Conservation (phyloP, 1,140 invertebrate species). For the Drosophila nannoptera region DNA sequence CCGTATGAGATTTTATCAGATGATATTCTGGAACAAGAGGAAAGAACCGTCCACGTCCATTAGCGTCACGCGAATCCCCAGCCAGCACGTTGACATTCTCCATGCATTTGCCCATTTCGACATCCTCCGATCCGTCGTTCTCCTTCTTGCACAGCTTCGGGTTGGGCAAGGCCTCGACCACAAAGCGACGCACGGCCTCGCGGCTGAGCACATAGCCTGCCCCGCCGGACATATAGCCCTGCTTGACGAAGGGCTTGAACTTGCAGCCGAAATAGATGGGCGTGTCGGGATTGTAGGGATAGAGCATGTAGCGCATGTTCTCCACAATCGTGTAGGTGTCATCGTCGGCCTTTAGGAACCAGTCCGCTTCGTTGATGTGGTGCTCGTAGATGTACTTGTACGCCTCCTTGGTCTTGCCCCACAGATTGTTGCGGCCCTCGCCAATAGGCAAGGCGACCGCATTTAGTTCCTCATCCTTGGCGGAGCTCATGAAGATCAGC, state of each 20-base stretch:
- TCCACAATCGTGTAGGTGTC: constrained; percentile 96
- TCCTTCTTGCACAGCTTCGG: constrained; percentile 83
- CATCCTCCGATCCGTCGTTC: constrained; percentile 93
- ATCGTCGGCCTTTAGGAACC: constrained; percentile 97
- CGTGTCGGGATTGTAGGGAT: constrained; percentile 84
- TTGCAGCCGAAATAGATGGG: constrained; percentile 94
- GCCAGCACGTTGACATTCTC: constrained; percentile 91
- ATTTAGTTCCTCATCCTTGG: constrained; percentile 84
- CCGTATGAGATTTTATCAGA: constrained; percentile 90
- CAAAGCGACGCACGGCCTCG: constrained; percentile 87
- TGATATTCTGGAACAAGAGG: constrained; percentile 96
- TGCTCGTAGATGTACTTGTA: constrained; percentile 93
- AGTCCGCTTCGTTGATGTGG: constrained; percentile 90
- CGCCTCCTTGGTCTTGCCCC: constrained; percentile 96
- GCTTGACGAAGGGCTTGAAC: constrained; percentile 91
- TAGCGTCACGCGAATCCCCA: constrained; percentile 90
- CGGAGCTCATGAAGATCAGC: constrained; percentile 92
- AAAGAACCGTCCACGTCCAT: constrained; percentile 94
- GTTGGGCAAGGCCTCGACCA: constrained; percentile 86
- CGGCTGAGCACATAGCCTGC: constrained; percentile 94
- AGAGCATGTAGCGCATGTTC: constrained; percentile 93
- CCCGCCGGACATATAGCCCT: constrained; percentile 97
- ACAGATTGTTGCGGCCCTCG: constrained; percentile 94
- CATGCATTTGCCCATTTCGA: constrained; percentile 95
- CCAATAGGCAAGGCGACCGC: constrained; percentile 86